Base-by-base conservation (phyloP, 2,797 vertebrate genomes). In the Geotria australis region DNA sequence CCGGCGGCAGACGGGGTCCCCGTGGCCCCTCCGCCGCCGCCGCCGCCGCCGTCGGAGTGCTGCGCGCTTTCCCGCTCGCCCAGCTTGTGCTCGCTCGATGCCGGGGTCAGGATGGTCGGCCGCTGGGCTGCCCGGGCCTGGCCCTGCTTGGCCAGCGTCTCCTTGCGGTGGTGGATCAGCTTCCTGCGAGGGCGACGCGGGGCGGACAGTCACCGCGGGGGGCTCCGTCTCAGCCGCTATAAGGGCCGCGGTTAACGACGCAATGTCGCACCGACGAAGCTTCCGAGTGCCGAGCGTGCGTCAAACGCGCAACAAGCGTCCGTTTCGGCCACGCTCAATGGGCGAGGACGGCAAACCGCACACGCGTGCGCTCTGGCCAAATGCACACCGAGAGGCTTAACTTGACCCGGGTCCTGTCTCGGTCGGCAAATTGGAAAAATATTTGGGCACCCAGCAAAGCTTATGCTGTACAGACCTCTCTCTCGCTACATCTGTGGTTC, bases 131-230 rank as follows among this genome's bases (percentile, higher is more conserved):
- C 7, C 8, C 49, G 71, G 1, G 77, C 76, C 9, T 79, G 77
- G 58, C 76, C 75, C 59, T 84, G 78, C 47, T 78, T 80, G 7
- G 82, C 77, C 5, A 96, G 73, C 0, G 83, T 94, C 66, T 94
- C 85, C 66, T 98, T 98, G 64, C 91, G 80, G 73, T 95, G 91
- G 65, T 89, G 81, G 71, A 98, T 98, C 70, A 98, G 67, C 61
- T 96, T 98, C 66, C 89, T 98, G 65, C 38, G 38, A 59, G n/a
- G 57, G 3, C 8, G 46, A 57, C 46, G 46, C 12, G 7, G 49
- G 12, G 7, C 15, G 53, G 49, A 12, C 12, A 12, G 24, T 24
- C 24, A 5, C 24, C 24, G 24, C 24, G 24, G n/a, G n/a, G n/a
- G n/a, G n/a, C n/a, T n/a, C n/a, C n/a, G n/a, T n/a, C n/a, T n/a